Percentiles rank a stretch among this genome's conserved stretches.
These are phyloP conservation scores for Mamestra brassicae DNA, from an alignment of 2,888 invertebrate species.

Conservation along the genomic window DNA sequence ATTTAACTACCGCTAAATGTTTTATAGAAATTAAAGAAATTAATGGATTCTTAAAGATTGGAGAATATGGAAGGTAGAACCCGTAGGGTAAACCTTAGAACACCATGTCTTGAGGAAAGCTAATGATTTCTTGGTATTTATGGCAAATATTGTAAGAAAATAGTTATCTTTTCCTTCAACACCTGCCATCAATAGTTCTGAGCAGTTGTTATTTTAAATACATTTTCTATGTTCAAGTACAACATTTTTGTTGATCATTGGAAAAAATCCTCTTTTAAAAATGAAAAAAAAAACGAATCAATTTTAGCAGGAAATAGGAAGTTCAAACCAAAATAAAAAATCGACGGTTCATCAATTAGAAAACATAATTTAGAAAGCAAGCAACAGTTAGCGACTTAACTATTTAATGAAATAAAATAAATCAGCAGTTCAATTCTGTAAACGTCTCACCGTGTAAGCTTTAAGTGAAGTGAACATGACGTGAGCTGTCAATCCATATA, in stretches of 20 bases:
- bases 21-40: conserved; percentile 64
- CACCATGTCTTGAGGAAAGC: conserved; percentile 77
- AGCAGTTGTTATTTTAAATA: conserved; percentile 60
- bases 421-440: conserved; percentile 6
- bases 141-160: conserved; percentile 61
- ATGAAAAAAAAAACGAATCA: neutral
- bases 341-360: conserved; percentile 39
- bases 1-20: conserved; percentile 66
- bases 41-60: conserved; percentile 62
- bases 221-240: conserved; percentile 70
- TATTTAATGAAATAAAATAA: conserved; percentile 42
- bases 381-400: conserved; percentile 58
- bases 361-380: conserved; percentile 58
- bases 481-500: too few species aligned
- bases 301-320: neutral
- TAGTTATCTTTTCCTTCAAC: conserved; percentile 13
- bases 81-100: conserved; percentile 67
- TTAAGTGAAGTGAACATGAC: too few species aligned
- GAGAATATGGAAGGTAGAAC: conserved; percentile 68
- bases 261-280: neutral
- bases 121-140: conserved; percentile 73
- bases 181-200: conserved; percentile 54
- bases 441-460: too few species aligned
- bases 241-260: neutral
- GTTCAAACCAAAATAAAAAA: conserved; percentile 16